These are phyloP conservation scores for Pheosia tremula DNA, from an alignment of 2,888 invertebrate species.

Conservation along the genomic window DNA sequence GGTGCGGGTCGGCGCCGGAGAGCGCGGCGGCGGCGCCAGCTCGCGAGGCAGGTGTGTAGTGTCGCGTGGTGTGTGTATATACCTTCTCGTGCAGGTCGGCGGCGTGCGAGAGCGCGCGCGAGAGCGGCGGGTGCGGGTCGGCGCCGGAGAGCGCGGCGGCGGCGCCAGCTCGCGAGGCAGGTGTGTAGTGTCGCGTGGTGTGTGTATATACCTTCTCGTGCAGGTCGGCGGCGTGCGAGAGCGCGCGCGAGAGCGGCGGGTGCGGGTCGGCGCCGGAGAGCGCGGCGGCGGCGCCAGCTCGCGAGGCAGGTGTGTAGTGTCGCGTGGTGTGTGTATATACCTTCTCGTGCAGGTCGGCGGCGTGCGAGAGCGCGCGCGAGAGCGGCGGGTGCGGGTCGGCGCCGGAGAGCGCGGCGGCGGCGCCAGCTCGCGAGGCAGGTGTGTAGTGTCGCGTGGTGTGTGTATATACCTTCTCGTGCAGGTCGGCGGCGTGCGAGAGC, in stretches of 20 bases:
- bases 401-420: constrained; percentile 81
- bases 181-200: neutral
- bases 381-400: constrained; percentile 88
- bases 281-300: constrained; percentile 88
- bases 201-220: constrained; percentile 86
- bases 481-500: constrained; percentile 68
- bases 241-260: constrained; percentile 93
- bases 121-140: constrained; percentile 90
- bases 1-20: constrained; percentile 92
- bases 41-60: too few species aligned
- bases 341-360: constrained; percentile 50
- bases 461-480: constrained; percentile 23
- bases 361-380: constrained; percentile 2
- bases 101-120: constrained; percentile 91
- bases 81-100: constrained; percentile 93
- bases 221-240: constrained; percentile 95
- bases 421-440: constrained; percentile 79
- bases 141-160: constrained; percentile 85
- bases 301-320: neutral
- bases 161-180: constrained; percentile 39
- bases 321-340: neutral
- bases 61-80: constrained; percentile 41
- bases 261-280: constrained; percentile 91
- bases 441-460: neutral
- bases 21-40: constrained; percentile 89